Evolutionary conservation across 2,113 vertebrate genomes (phyloP).

Genomic region (Buteo buteo): DNA sequence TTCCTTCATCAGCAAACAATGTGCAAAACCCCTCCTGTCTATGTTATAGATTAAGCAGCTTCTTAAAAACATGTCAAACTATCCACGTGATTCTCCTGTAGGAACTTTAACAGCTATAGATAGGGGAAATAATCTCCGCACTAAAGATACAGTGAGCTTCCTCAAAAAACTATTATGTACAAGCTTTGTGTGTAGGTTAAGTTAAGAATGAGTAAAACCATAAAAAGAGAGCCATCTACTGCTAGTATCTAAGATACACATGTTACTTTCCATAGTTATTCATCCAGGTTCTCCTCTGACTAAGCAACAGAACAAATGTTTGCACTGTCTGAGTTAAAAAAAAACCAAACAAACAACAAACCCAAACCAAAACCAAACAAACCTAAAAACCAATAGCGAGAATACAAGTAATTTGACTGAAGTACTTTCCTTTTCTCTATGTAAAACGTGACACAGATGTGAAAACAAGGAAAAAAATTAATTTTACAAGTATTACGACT

Average conservation of each 20-base stretch:
- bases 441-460: neutral
- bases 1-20: neutral
- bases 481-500: neutral
- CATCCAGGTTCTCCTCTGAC: neutral
- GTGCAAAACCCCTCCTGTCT: accelerated
- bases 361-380: neutral
- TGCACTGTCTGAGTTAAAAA: neutral
- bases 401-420: neutral
- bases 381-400: neutral
- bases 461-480: neutral
- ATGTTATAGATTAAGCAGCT: neutral
- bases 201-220: neutral
- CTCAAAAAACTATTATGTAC: neutral
- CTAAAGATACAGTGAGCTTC: neutral
- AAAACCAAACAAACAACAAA: too few species aligned
- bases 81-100: neutral
- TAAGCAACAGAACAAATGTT: neutral
- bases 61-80: neutral
- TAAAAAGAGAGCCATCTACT: conserved; percentile 17
- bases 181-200: neutral
- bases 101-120: neutral
- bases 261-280: neutral
- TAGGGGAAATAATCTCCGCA: neutral
- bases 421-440: neutral
- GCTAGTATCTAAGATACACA: neutral